These are phyloP conservation scores for Mesoclemmys tuberculata DNA, from an alignment of 2,113 vertebrate species.

Conservation along the genomic window DNA sequence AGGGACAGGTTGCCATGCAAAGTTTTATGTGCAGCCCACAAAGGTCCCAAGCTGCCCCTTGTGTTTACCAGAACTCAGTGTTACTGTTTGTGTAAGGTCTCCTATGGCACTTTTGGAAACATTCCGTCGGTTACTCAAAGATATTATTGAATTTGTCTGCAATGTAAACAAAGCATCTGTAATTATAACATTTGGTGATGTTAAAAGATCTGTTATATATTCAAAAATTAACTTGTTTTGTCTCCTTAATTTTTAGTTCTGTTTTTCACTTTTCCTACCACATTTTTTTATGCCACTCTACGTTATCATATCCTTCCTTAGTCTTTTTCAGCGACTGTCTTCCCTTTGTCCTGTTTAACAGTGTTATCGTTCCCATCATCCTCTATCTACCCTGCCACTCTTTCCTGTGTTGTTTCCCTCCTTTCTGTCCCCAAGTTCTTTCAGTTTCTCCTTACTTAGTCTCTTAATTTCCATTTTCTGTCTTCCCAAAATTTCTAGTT, in stretches of 20 bases:
- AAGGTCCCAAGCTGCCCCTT: not conserved
- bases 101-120: not conserved
- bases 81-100: not conserved
- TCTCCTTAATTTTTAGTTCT: not conserved
- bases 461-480: not conserved
- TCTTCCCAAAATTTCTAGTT: rapidly evolving
- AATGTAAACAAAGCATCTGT: not conserved
- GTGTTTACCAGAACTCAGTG: not conserved
- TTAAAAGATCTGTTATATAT: not conserved
- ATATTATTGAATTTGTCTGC: not conserved
- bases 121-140: not conserved
- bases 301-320: not conserved
- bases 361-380: not conserved
- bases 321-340: not conserved
- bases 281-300: not conserved
- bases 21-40: not conserved
- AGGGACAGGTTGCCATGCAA: not conserved
- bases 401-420: not conserved
- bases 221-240: not conserved
- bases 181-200: conserved; percentile 2
- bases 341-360: not conserved
- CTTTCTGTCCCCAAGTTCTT: not conserved
- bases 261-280: not conserved
- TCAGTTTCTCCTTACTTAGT: not conserved
- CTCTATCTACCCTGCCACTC: not conserved